phyloP scores from a whole-genome alignment of 2,888 invertebrate species.

The Drosophila tripunctata region DNA sequence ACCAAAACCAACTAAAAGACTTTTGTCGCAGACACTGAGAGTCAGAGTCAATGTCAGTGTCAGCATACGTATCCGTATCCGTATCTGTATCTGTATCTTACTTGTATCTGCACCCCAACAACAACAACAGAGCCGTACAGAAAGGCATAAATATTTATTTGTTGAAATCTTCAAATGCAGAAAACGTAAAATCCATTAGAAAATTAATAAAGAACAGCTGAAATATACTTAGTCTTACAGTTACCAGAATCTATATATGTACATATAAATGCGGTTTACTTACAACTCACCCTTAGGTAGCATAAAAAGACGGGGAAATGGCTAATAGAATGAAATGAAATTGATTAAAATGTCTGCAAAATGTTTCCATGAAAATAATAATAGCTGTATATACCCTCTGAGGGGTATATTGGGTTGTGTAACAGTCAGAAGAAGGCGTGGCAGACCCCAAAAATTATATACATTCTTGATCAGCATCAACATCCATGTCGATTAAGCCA shows the following conservation, averaged over 20 bases:
- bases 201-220: conserved; percentile 79
- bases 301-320: conserved; percentile 17
- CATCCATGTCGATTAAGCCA: too few relatives aligned
- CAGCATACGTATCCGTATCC: conserved; percentile 49
- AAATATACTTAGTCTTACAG: conserved; percentile 21
- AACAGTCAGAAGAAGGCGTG: too few relatives aligned
- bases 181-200: conserved; percentile 82
- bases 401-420: too few relatives aligned
- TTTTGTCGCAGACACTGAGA: conserved; percentile 49
- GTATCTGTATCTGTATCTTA: conserved; percentile 48
- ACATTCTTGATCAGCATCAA: too few relatives aligned
- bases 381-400: too few relatives aligned
- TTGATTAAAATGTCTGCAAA: conserved; percentile 68
- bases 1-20: conserved; percentile 35
- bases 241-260: conserved; percentile 4
- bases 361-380: too few relatives aligned
- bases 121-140: neutral
- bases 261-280: conserved; percentile 70
- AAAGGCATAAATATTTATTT: conserved; percentile 74
- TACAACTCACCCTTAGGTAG: conserved; percentile 22
- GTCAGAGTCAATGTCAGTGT: conserved; percentile 38
- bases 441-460: too few relatives aligned
- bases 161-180: conserved; percentile 75
- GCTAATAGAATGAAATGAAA: conserved; percentile 67
- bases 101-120: conserved; percentile 32